Evolutionary conservation across 2,797 vertebrate genomes (phyloP), one percentile per base, ranked within the genome.

Genomic region (Sus cebifrons): DNA sequence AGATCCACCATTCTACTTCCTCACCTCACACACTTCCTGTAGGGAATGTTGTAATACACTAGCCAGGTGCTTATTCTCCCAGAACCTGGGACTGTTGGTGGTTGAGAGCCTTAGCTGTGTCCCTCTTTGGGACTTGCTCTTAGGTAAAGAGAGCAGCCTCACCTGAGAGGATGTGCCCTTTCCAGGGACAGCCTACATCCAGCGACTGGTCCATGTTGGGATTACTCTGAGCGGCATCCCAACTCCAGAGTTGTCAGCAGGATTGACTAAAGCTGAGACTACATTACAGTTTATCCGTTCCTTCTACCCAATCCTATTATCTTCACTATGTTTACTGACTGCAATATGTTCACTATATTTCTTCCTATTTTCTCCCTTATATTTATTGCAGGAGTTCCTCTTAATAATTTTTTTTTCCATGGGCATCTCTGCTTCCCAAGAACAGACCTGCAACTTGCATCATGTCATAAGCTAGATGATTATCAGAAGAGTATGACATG

Each of bases 361-460:
- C 21, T 86, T 79, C n/a, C 17, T 86, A 29, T 40, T 3, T 8
- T 21, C 25, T 25, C 4, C 17, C 1, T 25, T 32, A 29, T 36
- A 29, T 27, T 82, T 52, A 44, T 32, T 25, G 82, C 14, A 54
- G 68, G 11, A 58, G 27, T 4, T 71, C 18, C n/a, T 9, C 8
- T 82, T 7, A 25, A 14, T 77, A 67, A 60, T 68, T 10, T 58
- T 10, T 58, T 79, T 25, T 86, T 52, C 21, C 32, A 29, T 68
- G 44, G 36, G 81, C 71, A 86, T 82, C 25, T 79, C 36, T 95
- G 70, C 70, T 92, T 73, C 36, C 70, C n/a, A 64, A 40, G 18
- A 93, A 64, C 16, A 23, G 58, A 64, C 25, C n/a, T 73, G 40
- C 8, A 54, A 49, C 16, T 21, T 52, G 17, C 25, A 3, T 68